These are phyloP conservation scores for Petrocephalus zakoni DNA, from an alignment of 2,113 vertebrate species.

Conservation along the genomic window DNA sequence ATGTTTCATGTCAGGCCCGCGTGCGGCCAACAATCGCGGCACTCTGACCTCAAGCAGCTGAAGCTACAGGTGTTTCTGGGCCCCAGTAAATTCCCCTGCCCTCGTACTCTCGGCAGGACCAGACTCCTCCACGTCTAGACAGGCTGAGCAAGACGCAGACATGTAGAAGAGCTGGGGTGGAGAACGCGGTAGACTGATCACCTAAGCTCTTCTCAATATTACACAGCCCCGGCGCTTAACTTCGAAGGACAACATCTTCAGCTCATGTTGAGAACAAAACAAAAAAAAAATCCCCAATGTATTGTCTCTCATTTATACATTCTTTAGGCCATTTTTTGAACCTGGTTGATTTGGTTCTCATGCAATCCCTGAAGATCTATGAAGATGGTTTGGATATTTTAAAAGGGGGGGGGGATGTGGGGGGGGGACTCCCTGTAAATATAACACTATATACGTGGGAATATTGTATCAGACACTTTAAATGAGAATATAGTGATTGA, in stretches of 20 bases:
- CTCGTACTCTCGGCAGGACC: background rate
- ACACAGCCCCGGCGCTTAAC: background rate
- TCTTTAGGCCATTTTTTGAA: background rate
- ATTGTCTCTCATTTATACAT: background rate
- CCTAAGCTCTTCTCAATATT: background rate
- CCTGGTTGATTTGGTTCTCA: background rate
- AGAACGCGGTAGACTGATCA: background rate
- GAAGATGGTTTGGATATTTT: background rate
- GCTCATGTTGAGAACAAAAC: background rate
- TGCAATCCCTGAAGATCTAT: background rate
- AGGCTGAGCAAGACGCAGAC: background rate
- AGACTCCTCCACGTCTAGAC: slow-evolving; percentile 30
- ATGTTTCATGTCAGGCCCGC: background rate
- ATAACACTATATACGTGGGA: background rate
- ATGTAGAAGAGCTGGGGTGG: background rate
- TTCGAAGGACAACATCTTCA: slow-evolving; percentile 14
- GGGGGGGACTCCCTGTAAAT: background rate
- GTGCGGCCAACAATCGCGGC: background rate
- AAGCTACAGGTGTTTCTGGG: background rate
- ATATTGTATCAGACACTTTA: background rate
- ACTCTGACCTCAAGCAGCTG: background rate
- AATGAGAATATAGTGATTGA: background rate
- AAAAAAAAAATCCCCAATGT: background rate
- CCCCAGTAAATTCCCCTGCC: slow-evolving; percentile 15
- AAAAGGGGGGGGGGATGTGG: background rate